Conservation (phyloP, 2,113 vertebrate genomes). For the Corythaeola cristata region DNA sequence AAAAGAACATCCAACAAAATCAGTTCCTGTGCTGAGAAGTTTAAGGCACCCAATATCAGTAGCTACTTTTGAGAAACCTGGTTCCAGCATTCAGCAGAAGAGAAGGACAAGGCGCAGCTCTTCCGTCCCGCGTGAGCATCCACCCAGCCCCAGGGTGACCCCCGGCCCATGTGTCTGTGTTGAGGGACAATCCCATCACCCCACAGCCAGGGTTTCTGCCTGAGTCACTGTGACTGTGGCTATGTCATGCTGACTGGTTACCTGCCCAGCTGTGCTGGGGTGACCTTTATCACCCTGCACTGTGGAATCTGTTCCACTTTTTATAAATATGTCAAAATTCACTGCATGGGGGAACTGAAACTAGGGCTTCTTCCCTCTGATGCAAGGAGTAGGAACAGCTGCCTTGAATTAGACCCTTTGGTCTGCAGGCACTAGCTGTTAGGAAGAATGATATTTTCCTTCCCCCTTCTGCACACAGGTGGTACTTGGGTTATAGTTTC, state of each 20-base stretch:
- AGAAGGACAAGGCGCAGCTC: background rate
- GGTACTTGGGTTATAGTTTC: background rate
- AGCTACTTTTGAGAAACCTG: background rate
- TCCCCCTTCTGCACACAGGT: background rate
- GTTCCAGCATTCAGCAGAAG: background rate
- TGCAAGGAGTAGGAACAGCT: background rate
- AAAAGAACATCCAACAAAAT: background rate
- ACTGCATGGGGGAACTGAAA: background rate
- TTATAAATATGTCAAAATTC: conserved; percentile 34
- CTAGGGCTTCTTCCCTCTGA: background rate
- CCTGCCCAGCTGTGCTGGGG: background rate
- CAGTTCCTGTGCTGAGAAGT: background rate
- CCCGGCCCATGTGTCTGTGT: background rate
- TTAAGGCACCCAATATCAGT: background rate
- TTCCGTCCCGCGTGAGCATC: background rate
- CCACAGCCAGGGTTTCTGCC: background rate
- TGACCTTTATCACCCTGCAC: background rate
- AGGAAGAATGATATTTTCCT: background rate
- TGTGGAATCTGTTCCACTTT: background rate
- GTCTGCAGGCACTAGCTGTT: background rate
- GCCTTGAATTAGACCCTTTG: conserved; percentile 11
- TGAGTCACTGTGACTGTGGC: fast-evolving
- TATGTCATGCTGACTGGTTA: background rate
- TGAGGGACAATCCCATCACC: background rate
- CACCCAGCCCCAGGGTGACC: background rate